Evolutionary conservation across 2,888 invertebrate species (phyloP), one percentile per base, ranked within the genome.

Genomic region (Dermolepida albohirtum): DNA sequence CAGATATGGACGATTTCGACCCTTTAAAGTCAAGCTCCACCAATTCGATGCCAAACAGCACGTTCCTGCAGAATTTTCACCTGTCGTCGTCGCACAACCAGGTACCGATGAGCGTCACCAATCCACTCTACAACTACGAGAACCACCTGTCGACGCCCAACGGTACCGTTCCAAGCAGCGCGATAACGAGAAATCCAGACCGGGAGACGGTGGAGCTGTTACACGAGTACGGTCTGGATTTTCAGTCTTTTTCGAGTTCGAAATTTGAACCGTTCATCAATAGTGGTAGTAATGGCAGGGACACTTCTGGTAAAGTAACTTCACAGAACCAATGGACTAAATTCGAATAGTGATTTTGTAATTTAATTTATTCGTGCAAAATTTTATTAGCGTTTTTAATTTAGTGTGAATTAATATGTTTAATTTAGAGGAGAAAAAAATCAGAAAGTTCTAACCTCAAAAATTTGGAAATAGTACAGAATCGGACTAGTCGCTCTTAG

Each of bases 151-250:
- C 43, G 2, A 67, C 71, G 41, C 70, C 66, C 47, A 86, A 86
- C 70, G 87, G 85, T 81, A 84, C 83, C 66, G 85, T 83, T 74
- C 78, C 84, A 74, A 84, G 81, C 50, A 40, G 22, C 34, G 16
- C 54, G 12, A 65, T 70, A 54, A 66, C 44, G 50, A 65, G 52
- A 84, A 73, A 72, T 65, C 69, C 74, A 65, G 81, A 79, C 69
- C 75, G 82, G 50, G 84, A 86, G 68, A 91, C 91, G 76, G 87
- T 88, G 77, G 91, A 90, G 78, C 84, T 92, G 65, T 85, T 92
- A 71, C 88, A 89, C 76, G 92, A 92, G 76, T 92, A 92, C 77
- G 92, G 92, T 64, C 83, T 92, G 73, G 89, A 92, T 82, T 91
- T 92, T 79, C 85, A 87, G 73, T 87, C 83, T 72, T 79, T 80